A percentile compares a stretch with the other conserved stretches of the same genome.
These are phyloP conservation scores for Cryptoblepharus egeriae DNA, from an alignment of 2,797 vertebrate species.

Conservation along the genomic window DNA sequence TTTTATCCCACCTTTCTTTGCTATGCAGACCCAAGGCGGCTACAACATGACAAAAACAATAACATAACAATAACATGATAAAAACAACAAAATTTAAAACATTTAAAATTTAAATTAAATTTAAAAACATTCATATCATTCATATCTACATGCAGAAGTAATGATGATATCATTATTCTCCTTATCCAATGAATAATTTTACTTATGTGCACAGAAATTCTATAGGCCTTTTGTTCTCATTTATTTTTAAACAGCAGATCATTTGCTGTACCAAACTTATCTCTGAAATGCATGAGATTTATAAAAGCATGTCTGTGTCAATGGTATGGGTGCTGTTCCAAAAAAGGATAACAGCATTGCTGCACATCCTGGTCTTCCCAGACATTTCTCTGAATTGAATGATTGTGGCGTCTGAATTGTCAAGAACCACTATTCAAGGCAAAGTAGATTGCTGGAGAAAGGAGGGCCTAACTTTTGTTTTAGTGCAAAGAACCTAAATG, in stretches of 20 bases:
- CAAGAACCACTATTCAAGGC: not conserved
- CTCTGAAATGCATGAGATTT: not conserved
- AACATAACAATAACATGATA: too few relatives aligned
- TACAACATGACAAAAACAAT: too few relatives aligned
- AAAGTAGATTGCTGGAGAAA: not conserved
- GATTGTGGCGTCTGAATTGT: not conserved
- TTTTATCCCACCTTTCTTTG: too few relatives aligned
- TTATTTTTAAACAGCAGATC: not conserved
- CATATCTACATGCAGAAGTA: not conserved
- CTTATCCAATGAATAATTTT: not conserved
- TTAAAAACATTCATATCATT: too few relatives aligned
- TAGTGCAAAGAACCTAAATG: not conserved
- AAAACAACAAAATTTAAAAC: too few relatives aligned
- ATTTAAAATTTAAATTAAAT: too few relatives aligned
- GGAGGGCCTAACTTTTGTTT: not conserved
- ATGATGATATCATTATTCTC: not conserved
- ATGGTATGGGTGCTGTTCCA: not conserved
- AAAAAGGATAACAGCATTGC: not conserved
- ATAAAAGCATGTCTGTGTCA: slow-evolving; percentile 9
- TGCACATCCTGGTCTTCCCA: not conserved
- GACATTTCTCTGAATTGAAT: not conserved
- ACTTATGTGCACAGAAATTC: not conserved
- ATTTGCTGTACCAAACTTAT: not conserved
- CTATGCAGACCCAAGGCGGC: too few relatives aligned
- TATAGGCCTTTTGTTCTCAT: not conserved